phyloP scores from a whole-genome alignment of 2,113 vertebrate species.

The Leiothrix lutea region DNA sequence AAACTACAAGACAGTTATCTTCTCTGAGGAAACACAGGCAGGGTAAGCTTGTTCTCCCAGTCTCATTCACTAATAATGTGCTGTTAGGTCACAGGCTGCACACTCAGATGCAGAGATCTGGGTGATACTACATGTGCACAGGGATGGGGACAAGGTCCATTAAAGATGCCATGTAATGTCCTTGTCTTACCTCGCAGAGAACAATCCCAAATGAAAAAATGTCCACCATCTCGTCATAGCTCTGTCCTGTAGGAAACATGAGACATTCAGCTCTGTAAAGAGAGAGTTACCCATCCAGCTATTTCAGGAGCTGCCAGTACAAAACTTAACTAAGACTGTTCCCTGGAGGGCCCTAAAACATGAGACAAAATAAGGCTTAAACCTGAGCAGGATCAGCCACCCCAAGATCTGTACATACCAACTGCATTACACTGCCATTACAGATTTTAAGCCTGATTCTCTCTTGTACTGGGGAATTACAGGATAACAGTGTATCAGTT shows the following conservation, averaged over 20 bases:
- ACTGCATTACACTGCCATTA: neutral
- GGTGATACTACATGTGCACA: neutral
- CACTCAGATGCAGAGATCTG: neutral
- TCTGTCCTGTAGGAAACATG: constrained; percentile 82
- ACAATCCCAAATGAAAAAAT: constrained; percentile 97
- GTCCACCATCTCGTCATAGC: constrained; percentile 96
- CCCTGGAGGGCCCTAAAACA: neutral
- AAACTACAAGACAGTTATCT: neutral
- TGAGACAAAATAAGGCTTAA: neutral
- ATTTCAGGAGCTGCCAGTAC: neutral
- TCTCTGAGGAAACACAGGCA: neutral
- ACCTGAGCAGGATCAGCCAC: neutral
- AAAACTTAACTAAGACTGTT: neutral
- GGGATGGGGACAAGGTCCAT: neutral
- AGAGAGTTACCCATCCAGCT: neutral
- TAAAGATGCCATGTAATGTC: neutral
- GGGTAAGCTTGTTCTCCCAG: neutral
- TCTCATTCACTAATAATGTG: neutral
- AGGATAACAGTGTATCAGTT: neutral
- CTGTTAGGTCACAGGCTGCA: neutral
- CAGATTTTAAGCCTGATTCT: neutral
- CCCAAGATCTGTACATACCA: neutral
- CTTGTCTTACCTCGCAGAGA: constrained; percentile 89
- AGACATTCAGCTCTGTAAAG: neutral
- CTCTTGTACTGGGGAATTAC: neutral